These are phyloP conservation scores for Sycobia sp. DNA, from an alignment of 1,140 invertebrate genomes.

Conservation along the genomic window DNA sequence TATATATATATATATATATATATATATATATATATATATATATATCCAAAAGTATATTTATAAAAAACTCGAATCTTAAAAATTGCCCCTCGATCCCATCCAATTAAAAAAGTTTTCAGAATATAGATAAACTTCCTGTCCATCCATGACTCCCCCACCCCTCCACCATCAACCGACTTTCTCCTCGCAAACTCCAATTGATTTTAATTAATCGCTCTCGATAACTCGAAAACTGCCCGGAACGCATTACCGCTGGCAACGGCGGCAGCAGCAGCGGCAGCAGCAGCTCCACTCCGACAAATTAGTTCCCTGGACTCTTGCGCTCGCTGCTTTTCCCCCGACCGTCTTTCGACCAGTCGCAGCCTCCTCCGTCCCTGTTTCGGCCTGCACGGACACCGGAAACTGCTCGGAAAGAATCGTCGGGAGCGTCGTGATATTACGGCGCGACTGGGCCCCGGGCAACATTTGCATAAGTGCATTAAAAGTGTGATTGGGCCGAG, in stretches of 20 bases:
- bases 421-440: background rate
- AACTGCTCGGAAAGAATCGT: background rate
- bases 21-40: too few species aligned
- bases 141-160: too few species aligned
- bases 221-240: background rate
- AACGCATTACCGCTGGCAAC: too few species aligned
- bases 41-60: too few species aligned
- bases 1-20: too few species aligned
- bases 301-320: constrained; percentile 4
- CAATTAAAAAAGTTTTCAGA: too few species aligned
- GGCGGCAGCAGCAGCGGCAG: background rate
- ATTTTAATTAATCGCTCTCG: constrained; percentile 14
- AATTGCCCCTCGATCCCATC: too few species aligned
- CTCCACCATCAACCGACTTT: too few species aligned
- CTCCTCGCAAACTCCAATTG: background rate
- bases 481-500: constrained; percentile 1
- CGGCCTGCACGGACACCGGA: background rate
- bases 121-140: too few species aligned
- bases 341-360: too few species aligned
- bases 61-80: too few species aligned
- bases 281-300: constrained; percentile 1
- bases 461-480: constrained; percentile 13
- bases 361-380: background rate
- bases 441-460: background rate
- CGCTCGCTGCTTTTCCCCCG: background rate